phyloP scores from a whole-genome alignment of 1,140 invertebrate genomes.

The Rhagoletis zephyria region DNA sequence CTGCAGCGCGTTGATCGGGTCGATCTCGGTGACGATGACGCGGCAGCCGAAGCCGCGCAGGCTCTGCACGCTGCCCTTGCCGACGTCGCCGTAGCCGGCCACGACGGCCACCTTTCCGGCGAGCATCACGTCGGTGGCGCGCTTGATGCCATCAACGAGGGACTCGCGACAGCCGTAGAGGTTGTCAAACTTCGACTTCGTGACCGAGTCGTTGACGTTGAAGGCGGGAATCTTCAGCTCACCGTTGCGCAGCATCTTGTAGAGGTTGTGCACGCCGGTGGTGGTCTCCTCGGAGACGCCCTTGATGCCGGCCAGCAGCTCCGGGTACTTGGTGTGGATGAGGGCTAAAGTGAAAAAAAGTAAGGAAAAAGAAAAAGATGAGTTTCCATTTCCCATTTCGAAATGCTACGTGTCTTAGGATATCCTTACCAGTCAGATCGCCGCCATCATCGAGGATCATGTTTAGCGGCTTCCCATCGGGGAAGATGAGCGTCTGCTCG shows the following conservation, averaged over 20 bases:
- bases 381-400: no score
- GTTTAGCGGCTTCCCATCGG: slow-evolving; percentile 91
- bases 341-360: no score
- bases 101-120: slow-evolving; percentile 98
- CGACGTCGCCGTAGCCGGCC: slow-evolving; percentile 99
- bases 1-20: slow-evolving; percentile 99
- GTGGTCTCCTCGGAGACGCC: slow-evolving; percentile 99
- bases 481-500: slow-evolving; percentile 92
- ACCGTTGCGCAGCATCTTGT: slow-evolving; percentile 93
- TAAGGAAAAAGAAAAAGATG: no score
- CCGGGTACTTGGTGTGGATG: slow-evolving; percentile 93
- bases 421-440: slow-evolving; percentile 97
- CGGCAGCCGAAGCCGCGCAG: slow-evolving; percentile 94
- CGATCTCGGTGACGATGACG: slow-evolving; percentile 98
- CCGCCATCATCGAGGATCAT: slow-evolving; percentile 99
- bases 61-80: slow-evolving; percentile 98
- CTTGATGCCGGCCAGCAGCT: slow-evolving; percentile 87
- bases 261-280: slow-evolving; percentile 98
- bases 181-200: slow-evolving; percentile 98
- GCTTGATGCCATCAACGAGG: slow-evolving; percentile 97
- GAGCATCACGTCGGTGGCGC: slow-evolving; percentile 98
- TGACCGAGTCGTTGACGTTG: slow-evolving; percentile 98
- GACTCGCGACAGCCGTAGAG: slow-evolving; percentile 98
- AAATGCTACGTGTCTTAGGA: no score
- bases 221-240: slow-evolving; percentile 93